A percentile compares a stretch with the other conserved stretches of the same genome.
Evolutionary conservation across 2,888 invertebrate species (phyloP).

Genomic region (Acrocyrtus sp.): DNA sequence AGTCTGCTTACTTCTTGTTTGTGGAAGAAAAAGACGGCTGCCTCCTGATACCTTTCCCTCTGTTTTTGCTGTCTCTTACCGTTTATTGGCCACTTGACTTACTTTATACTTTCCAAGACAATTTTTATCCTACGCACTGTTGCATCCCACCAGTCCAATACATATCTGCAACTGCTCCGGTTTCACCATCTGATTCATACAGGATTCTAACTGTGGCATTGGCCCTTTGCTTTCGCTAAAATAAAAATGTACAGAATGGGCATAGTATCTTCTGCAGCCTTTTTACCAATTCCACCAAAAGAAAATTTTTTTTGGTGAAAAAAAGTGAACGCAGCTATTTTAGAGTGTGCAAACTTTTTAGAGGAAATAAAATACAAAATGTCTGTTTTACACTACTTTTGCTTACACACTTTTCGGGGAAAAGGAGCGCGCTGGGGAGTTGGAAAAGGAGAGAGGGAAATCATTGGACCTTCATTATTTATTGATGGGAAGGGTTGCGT

Average conservation of each 20-base stretch:
- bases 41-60: constrained; percentile 11
- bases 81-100: constrained; percentile 47
- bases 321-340: too few relatives aligned
- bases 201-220: not conserved
- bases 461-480: constrained; percentile 36
- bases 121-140: constrained; percentile 42
- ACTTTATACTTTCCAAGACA: constrained; percentile 33
- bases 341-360: too few relatives aligned
- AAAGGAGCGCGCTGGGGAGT: not conserved
- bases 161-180: too few relatives aligned
- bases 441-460: not conserved
- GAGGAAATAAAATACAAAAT: not conserved
- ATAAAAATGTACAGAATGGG: not conserved
- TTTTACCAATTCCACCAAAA: not conserved
- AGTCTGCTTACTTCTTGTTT: not conserved
- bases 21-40: constrained; percentile 2
- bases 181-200: too few relatives aligned
- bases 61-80: constrained; percentile 7
- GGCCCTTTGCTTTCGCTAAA: not conserved
- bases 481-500: constrained; percentile 25
- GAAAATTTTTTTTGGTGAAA: not conserved
- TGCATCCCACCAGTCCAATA: too few relatives aligned
- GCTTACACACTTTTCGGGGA: not conserved
- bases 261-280: not conserved
- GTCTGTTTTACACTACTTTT: not conserved